These are phyloP conservation scores for Ligdia adustata DNA, from an alignment of 2,888 invertebrate genomes.

Conservation along the genomic window DNA sequence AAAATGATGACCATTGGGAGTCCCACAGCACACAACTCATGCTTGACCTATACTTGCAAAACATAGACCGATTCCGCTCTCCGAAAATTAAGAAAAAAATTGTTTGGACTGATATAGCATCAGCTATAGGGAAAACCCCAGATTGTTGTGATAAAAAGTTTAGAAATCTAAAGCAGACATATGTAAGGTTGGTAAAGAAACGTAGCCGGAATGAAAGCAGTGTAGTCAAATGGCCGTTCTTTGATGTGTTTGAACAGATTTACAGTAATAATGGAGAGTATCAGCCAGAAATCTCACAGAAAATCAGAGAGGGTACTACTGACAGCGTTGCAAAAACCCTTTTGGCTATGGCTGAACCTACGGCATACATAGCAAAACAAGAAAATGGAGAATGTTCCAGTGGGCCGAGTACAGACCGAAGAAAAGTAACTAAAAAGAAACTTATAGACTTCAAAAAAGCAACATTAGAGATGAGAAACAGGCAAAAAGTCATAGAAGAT, in stretches of 20 bases:
- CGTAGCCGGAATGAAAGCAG: slow-evolving; percentile 57
- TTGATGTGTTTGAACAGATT: slow-evolving; percentile 72
- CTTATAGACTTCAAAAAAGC: slow-evolving; percentile 69
- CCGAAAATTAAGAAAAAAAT: slow-evolving; percentile 76
- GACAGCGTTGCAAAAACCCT: slow-evolving; percentile 68
- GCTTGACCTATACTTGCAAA: slow-evolving; percentile 65
- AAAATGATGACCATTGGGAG: slow-evolving; percentile 73
- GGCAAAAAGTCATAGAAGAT: slow-evolving; percentile 71
- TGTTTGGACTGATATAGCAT: slow-evolving; percentile 70
- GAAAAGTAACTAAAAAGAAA: slow-evolving; percentile 57
- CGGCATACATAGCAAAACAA: slow-evolving; percentile 44
- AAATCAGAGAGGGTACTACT: slow-evolving; percentile 60
- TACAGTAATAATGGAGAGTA: slow-evolving; percentile 70
- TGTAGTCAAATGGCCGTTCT: slow-evolving; percentile 75
- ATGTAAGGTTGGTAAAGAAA: slow-evolving; percentile 69
- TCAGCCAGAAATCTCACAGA: slow-evolving; percentile 69
- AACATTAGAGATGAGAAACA: slow-evolving; percentile 70
- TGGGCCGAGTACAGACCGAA: slow-evolving; percentile 57
- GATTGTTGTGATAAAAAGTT: slow-evolving; percentile 77
- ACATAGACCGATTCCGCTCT: slow-evolving; percentile 70
- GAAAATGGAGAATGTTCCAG: slow-evolving; percentile 58
- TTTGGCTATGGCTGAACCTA: slow-evolving; percentile 56
- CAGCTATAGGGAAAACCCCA: slow-evolving; percentile 65
- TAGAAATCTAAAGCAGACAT: slow-evolving; percentile 74
- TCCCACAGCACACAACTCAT: slow-evolving; percentile 59